phyloP scores from a whole-genome alignment of 92 coral and sea anemone species.

The Isaurus tuberculatus region DNA sequence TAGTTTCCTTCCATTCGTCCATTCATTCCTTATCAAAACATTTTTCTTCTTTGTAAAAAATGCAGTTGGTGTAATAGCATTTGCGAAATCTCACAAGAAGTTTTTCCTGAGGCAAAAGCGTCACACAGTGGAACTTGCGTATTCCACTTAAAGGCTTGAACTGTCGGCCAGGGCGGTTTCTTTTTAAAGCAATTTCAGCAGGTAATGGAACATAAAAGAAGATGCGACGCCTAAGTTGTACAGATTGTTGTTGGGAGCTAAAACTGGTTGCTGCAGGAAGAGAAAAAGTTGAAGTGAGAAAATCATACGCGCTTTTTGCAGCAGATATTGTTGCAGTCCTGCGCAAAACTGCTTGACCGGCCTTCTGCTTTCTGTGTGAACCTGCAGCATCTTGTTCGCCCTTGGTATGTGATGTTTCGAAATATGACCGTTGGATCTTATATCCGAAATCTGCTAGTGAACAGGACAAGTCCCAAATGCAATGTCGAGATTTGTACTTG shows the following conservation, averaged over 20 bases:
- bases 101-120: constrained; percentile 39
- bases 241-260: constrained; percentile 32
- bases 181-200: constrained; percentile 43
- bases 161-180: constrained; percentile 50
- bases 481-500: constrained; percentile 27
- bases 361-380: constrained; percentile 23
- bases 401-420: constrained; percentile 5
- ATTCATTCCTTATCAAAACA: constrained; percentile 48
- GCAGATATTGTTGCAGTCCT: constrained; percentile 29
- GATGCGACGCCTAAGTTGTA: constrained; percentile 23
- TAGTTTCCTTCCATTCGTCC: constrained; percentile 56
- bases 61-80: constrained; percentile 32
- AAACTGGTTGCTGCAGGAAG: constrained; percentile 54
- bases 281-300: constrained; percentile 22
- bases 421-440: constrained; percentile 12
- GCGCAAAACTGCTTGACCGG: constrained; percentile 37
- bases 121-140: constrained; percentile 52
- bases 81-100: constrained; percentile 25
- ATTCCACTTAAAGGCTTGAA: constrained; percentile 37
- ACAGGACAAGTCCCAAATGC: constrained; percentile 22
- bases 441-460: constrained; percentile 50
- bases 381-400: no score
- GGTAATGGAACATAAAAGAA: constrained; percentile 50
- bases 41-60: constrained; percentile 36
- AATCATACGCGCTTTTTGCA: constrained; percentile 48